phyloP scores from a whole-genome alignment of 2,113 vertebrate species.

The Perognathus longimembris region DNA sequence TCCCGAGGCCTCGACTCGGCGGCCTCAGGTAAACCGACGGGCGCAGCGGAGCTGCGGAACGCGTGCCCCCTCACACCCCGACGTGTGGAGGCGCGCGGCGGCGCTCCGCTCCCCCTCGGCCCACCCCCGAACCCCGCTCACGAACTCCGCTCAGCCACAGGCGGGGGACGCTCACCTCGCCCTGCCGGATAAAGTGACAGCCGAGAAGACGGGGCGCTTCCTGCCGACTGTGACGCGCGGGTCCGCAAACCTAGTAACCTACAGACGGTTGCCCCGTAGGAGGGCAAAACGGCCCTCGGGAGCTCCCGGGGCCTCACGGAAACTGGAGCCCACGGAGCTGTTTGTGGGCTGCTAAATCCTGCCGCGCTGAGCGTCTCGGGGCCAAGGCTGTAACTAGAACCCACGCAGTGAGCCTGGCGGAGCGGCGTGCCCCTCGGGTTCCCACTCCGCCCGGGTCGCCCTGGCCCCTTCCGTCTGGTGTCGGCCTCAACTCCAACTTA shows the following conservation, averaged over 20 bases:
- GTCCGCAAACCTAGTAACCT: not conserved
- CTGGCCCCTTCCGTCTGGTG: not conserved
- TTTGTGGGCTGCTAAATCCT: not conserved
- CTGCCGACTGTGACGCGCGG: not conserved
- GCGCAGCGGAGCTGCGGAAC: not conserved
- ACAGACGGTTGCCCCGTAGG: not conserved
- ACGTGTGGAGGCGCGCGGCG: too few species aligned
- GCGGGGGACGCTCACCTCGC: not conserved
- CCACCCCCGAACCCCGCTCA: not conserved
- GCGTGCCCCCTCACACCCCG: too few species aligned
- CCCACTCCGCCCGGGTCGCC: not conserved
- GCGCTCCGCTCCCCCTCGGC: too few species aligned
- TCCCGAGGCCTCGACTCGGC: not conserved
- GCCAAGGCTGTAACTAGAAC: not conserved
- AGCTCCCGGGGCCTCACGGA: too few species aligned
- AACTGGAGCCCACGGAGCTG: not conserved
- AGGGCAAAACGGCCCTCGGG: not conserved
- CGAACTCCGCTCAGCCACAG: not conserved
- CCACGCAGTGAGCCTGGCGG: not conserved
- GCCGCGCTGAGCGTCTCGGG: not conserved
- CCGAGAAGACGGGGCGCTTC: not conserved
- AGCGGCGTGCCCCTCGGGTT: fast-evolving
- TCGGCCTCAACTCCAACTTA: fast-evolving
- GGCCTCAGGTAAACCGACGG: not conserved
- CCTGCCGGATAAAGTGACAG: not conserved